These are phyloP conservation scores for Ptychoptera albimana DNA, from an alignment of 2,888 invertebrate genomes.

Conservation along the genomic window DNA sequence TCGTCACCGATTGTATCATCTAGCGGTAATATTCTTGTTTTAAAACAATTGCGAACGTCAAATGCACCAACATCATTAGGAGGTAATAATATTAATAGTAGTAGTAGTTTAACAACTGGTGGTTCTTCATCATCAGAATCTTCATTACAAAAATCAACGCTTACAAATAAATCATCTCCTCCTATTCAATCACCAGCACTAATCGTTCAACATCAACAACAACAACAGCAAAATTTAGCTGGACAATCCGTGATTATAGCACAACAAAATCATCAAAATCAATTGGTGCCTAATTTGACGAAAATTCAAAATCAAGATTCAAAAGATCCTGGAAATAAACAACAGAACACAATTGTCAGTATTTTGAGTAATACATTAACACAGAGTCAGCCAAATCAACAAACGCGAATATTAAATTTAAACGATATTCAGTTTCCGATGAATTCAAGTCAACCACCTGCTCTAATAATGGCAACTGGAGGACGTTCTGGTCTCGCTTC, in stretches of 20 bases:
- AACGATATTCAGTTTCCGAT: background rate
- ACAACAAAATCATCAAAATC: conserved; percentile 14
- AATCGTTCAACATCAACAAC: background rate
- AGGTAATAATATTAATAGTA: no score
- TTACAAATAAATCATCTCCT: background rate
- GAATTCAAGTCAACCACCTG: background rate
- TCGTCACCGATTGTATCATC: background rate
- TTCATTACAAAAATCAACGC: background rate
- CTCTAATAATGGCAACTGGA: background rate
- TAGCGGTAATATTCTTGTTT: conserved; percentile 7
- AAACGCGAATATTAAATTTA: background rate
- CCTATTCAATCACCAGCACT: background rate
- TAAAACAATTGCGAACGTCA: conserved; percentile 5
- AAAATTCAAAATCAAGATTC: conserved; percentile 12
- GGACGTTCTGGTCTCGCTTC: no score
- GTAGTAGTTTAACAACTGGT: background rate
- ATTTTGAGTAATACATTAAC: conserved; percentile 1
- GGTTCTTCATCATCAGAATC: background rate
- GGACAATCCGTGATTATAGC: conserved; percentile 7
- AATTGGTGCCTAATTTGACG: conserved; percentile 19
- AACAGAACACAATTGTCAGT: background rate
- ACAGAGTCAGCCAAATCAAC: background rate
- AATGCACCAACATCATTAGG: background rate
- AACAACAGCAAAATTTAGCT: conserved; percentile 2
- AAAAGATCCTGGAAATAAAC: background rate